phyloP scores from a whole-genome alignment of 2,113 vertebrate genomes.

The Sisor rabdophorus region DNA sequence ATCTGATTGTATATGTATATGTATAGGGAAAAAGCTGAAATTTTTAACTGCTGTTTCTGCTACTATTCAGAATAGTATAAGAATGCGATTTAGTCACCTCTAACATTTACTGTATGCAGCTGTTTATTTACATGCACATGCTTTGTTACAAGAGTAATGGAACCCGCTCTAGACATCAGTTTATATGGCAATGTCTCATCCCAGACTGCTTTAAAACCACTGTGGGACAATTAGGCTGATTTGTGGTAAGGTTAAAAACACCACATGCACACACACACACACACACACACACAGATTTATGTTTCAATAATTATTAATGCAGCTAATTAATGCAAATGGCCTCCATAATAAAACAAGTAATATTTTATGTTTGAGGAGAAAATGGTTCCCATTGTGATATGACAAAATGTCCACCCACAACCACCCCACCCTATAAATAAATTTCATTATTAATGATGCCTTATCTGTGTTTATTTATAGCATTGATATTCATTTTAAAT shows the following conservation, averaged over 20 bases:
- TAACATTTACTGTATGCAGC: background rate
- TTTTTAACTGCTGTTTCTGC: background rate
- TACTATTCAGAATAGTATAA: background rate
- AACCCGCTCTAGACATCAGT: slow-evolving; percentile 1
- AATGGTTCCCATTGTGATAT: background rate
- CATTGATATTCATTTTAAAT: no score
- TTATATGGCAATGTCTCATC: slow-evolving; percentile 18
- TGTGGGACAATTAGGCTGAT: slow-evolving; percentile 17
- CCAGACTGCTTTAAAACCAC: slow-evolving; percentile 29
- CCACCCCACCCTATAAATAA: no score
- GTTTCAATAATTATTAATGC: background rate
- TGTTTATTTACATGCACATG: background rate
- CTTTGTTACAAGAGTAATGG: background rate
- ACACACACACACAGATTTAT: background rate
- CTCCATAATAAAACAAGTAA: background rate
- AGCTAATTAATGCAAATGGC: background rate
- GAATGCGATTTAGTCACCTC: background rate
- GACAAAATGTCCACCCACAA: background rate
- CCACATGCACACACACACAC: slow-evolving; percentile 36
- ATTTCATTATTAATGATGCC: no score
- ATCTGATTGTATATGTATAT: background rate
- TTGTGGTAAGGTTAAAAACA: slow-evolving; percentile 31
- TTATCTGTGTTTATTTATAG: no score
- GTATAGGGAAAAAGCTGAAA: background rate
- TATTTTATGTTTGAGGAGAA: background rate